These are phyloP conservation scores for Amphimallon solstitiale DNA, from an alignment of 2,888 invertebrate species.

Conservation along the genomic window DNA sequence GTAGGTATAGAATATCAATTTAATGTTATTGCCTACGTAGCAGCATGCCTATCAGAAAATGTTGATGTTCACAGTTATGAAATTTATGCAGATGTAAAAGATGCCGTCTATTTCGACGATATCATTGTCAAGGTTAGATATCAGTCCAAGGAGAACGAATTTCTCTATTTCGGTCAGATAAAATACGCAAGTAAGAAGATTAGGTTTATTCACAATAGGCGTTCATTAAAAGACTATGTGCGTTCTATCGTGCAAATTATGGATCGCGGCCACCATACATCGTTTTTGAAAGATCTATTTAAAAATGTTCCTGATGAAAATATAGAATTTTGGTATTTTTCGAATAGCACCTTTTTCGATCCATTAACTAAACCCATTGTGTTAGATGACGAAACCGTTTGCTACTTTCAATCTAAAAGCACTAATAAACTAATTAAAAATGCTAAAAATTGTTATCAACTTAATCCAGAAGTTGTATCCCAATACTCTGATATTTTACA, in stretches of 20 bases:
- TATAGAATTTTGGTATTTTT: conserved; percentile 12
- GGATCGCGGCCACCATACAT: background rate
- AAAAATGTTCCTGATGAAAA: background rate
- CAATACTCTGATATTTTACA: conserved; percentile 1
- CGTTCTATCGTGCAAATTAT: background rate
- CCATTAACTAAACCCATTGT: background rate
- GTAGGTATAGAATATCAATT: background rate
- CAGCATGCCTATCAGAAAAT: conserved; percentile 5
- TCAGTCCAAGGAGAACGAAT: background rate
- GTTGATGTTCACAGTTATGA: background rate
- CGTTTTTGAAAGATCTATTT: no score
- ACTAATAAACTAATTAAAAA: background rate
- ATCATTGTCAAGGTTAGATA: conserved; percentile 1
- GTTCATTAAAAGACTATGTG: background rate
- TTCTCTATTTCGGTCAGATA: background rate
- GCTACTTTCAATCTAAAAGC: no score
- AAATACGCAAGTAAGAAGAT: background rate
- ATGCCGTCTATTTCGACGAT: background rate
- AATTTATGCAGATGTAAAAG: conserved; percentile 2
- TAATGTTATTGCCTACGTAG: conserved; percentile 5
- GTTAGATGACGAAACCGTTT: background rate
- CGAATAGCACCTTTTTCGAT: background rate
- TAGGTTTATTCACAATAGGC: background rate
- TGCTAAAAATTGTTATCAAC: background rate
- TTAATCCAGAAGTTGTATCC: background rate